Percentiles rank a stretch among this genome's conserved stretches.
These are phyloP conservation scores for Aricia artaxerxes DNA, from an alignment of 2,888 invertebrate genomes.

Conservation along the genomic window DNA sequence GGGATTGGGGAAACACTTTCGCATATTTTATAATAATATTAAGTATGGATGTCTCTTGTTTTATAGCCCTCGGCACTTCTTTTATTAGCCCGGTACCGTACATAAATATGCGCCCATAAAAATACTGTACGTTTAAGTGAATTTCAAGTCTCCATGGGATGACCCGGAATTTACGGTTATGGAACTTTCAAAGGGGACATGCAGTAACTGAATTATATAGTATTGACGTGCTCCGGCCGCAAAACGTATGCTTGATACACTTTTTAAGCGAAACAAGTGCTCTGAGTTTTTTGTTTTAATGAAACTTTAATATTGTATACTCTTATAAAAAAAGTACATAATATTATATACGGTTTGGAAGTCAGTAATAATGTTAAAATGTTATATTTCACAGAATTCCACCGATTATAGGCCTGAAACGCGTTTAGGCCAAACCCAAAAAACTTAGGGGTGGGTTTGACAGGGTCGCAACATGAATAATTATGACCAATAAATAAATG, in stretches of 20 bases:
- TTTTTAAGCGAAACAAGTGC: background rate
- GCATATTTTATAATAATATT: too few relatives aligned
- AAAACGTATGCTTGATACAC: background rate
- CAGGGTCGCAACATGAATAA: slow-evolving; percentile 16
- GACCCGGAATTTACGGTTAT: background rate
- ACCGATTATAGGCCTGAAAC: background rate
- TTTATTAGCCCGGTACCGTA: background rate
- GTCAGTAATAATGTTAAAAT: background rate
- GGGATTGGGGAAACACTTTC: too few relatives aligned
- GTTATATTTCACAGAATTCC: background rate
- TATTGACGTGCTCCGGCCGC: background rate
- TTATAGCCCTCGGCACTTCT: slow-evolving; percentile 2
- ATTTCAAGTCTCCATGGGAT: slow-evolving; percentile 17
- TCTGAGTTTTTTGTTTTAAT: too few relatives aligned
- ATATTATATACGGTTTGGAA: too few relatives aligned
- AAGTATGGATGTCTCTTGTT: background rate
- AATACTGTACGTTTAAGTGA: slow-evolving; percentile 6
- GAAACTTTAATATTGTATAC: too few relatives aligned
- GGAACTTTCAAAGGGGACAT: background rate
- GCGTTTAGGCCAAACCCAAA: background rate
- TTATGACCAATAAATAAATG: slow-evolving; percentile 3
- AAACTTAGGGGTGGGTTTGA: slow-evolving; percentile 4
- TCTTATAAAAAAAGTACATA: too few relatives aligned
- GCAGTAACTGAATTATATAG: background rate
- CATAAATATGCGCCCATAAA: slow-evolving; percentile 11